Evolutionary conservation across 2,888 invertebrate genomes (phyloP), one percentile per base, ranked within the genome.

Genomic region (Leucophenga maculata): DNA sequence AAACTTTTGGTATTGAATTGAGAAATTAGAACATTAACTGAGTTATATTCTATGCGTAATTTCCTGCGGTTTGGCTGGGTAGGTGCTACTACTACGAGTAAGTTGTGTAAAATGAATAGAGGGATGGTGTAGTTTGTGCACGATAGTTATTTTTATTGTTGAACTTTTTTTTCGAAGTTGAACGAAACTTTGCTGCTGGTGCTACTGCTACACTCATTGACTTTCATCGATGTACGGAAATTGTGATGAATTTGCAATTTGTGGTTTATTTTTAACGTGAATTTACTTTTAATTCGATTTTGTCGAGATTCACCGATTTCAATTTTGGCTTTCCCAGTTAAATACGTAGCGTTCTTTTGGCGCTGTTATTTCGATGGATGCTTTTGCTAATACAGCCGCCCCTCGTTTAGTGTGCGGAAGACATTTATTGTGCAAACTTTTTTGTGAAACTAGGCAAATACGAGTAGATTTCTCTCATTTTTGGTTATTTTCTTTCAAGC

Each of bases 21-120:
- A 83, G 85, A 84, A 86, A 85, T 85, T 86, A 84, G 84, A 82
- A 77, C 85, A 83, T 83, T 86, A 85, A 84, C 76, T 74, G 68
- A 74, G 72, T 77, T 77, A 76, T 64, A 57, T 67, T 69, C 65
- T 65, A 59, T 66, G 66, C 65, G 69, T 67, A 71, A 73, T 62
- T 62, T 62, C 20, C 44, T 55, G 18, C 16, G 13, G 20, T 31
- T 55, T 55, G 18, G 55, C 20, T 55, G 55, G 20, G 18, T 18
- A 3, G 3, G 26, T 22, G 14, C 22, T 6, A 26, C 26, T 22
- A 26, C 22, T 6, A 26, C 26, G 16, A n/a, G 57, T 26, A 6
- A 9, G 6, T 31, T 11, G 26, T 13, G 8, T 57, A 4, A 4
- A 3, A 26, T 26, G 4, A 26, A 26, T 26, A 26, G 26, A 26